phyloP scores from a whole-genome alignment of 2,888 invertebrate species.

The Brassicogethes aeneus region DNA sequence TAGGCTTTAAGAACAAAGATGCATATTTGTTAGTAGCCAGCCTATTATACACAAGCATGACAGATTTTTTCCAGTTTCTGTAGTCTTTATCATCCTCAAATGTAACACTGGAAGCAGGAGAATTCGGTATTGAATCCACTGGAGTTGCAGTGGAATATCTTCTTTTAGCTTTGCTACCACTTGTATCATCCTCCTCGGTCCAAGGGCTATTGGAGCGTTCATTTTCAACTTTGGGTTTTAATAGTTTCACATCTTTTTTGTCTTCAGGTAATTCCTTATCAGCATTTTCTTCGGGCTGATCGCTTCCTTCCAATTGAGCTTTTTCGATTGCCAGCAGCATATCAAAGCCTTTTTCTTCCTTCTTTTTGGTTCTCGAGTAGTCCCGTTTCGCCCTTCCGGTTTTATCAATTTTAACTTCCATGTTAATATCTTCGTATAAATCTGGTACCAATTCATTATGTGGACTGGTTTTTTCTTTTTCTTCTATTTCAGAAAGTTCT shows the following conservation, averaged over 20 bases:
- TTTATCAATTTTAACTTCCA: slow-evolving; percentile 55
- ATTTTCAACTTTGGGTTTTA: slow-evolving; percentile 36
- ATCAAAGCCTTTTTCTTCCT: slow-evolving; percentile 41
- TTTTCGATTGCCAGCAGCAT: slow-evolving; percentile 37
- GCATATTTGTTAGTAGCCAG: slow-evolving; percentile 80
- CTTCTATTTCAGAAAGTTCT: slow-evolving; percentile 9
- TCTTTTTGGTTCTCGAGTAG: slow-evolving; percentile 47
- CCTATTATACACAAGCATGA: slow-evolving; percentile 69
- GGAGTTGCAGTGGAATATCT: slow-evolving; percentile 44
- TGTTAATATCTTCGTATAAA: slow-evolving; percentile 47
- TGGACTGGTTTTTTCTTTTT: slow-evolving; percentile 17
- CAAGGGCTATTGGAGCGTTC: slow-evolving; percentile 49
- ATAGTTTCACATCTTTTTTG: slow-evolving; percentile 28
- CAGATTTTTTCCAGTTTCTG: slow-evolving; percentile 81
- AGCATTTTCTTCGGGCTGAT: slow-evolving; percentile 26
- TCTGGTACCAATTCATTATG: slow-evolving; percentile 29
- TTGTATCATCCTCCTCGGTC: slow-evolving; percentile 42
- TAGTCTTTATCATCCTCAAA: slow-evolving; percentile 64
- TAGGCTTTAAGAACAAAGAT: slow-evolving; percentile 75
- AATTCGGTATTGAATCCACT: slow-evolving; percentile 55
- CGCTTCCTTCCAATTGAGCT: slow-evolving; percentile 32
- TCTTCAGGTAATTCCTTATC: slow-evolving; percentile 27
- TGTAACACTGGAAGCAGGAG: slow-evolving; percentile 44
- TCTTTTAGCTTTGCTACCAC: slow-evolving; percentile 22
- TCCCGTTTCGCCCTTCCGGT: slow-evolving; percentile 53